Evolutionary conservation across 2,113 vertebrate genomes (phyloP).

Genomic region (Muscicapa adusta): DNA sequence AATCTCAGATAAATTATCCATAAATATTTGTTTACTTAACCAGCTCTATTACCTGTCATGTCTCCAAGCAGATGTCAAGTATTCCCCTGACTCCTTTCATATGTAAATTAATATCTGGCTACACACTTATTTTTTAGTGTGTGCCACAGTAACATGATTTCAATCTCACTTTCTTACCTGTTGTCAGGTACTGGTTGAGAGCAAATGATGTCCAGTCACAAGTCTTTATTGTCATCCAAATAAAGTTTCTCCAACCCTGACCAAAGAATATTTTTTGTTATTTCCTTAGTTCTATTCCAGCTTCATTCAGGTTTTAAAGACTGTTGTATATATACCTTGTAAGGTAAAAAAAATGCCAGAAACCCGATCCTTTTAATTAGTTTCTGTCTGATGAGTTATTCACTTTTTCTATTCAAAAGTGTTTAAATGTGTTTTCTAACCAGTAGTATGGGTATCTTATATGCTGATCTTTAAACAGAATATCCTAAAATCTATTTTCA

Average conservation of each 20-base stretch:
- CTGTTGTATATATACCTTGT: background rate
- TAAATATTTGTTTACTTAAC: slow-evolving; percentile 39
- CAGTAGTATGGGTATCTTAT: background rate
- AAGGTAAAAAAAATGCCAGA: background rate
- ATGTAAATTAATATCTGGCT: background rate
- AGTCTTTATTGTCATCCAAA: background rate
- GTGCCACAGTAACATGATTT: background rate
- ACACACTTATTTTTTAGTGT: background rate
- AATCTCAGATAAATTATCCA: background rate
- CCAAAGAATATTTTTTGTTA: background rate
- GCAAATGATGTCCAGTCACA: background rate
- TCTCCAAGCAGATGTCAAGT: background rate
- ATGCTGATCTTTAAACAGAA: background rate
- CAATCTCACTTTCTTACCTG: background rate
- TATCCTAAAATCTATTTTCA: background rate
- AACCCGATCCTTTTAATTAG: background rate
- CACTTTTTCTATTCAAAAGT: background rate
- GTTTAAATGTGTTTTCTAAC: background rate
- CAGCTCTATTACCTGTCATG: background rate
- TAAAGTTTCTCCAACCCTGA: background rate
- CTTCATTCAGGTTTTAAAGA: background rate
- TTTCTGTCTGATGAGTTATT: background rate
- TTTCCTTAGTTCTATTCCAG: background rate
- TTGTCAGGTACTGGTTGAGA: background rate
- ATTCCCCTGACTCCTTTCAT: background rate